Evolutionary conservation across 2,113 vertebrate genomes (phyloP), one percentile per base, ranked within the genome.

Genomic region (Siphamia tubifer): DNA sequence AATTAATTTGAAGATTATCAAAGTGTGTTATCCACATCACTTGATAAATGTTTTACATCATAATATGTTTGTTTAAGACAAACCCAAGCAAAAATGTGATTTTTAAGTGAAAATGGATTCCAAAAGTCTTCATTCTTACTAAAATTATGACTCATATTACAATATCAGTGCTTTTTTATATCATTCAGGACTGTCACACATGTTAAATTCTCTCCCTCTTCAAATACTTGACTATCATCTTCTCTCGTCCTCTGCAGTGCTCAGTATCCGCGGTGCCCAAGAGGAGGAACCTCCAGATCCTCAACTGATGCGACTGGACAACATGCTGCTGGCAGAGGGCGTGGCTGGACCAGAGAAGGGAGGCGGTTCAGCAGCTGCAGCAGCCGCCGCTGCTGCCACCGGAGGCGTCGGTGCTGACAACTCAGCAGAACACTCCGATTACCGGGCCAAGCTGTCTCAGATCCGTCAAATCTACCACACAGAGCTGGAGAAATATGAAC

Each of bases 401-500:
- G 96, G 95, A 0, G 96, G 94, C 0, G 89, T 95, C 0, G 96
- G 95, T 0, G 94, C 95, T 0, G 97, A 99, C 92, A 99, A 98
- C 91, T 98, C 97, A 0, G 94, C 96, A 61, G 97, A 99, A 58
- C 97, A 99, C 85, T 98, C 97, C 0, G 97, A 99, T 76, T 99
- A 99, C 92, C 92, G 97, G 87, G 97, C 97, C 86, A 99, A 99
- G 70, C 93, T 99, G 43, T 94, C 97, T 9, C 97, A 99, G 91
- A 99, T 99, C 88, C 90, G 97, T 31, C 95, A 98, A 85, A 98
- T 99, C 88, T 99, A 99, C 90, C 97, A 99, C 92, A 98, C 97
- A 0, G 97, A 99, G 93, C 92, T 99, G 94, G 97, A 99, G 94
- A 99, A 99, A 83, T 99, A 99, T 4, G 97, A 99, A 76, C 97